A percentile compares a stretch with the other conserved stretches of the same genome.
phyloP scores from a whole-genome alignment of 2,113 vertebrate genomes.

The Clupea harengus region DNA sequence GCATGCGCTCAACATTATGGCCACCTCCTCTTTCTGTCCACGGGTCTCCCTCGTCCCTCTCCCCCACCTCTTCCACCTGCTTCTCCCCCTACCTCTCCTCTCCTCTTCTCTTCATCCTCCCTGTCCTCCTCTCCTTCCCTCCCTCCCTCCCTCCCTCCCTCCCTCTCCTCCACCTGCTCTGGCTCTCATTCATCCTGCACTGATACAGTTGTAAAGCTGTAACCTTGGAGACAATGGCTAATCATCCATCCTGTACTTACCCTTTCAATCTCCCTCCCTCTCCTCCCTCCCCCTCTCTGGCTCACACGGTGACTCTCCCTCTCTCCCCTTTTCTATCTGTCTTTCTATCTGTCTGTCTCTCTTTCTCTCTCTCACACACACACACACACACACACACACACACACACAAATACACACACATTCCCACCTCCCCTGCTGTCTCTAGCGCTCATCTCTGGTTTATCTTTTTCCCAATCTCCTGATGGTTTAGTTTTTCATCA shows the following conservation, averaged over 20 bases:
- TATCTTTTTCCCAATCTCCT: constrained; percentile 43
- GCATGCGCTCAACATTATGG: neutral
- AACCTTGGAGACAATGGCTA: constrained; percentile 69
- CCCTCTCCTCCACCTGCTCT: neutral
- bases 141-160: neutral
- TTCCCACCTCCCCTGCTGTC: constrained; percentile 10
- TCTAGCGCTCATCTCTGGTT: constrained; percentile 38
- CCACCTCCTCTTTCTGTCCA: neutral
- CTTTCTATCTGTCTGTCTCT: constrained; percentile 34
- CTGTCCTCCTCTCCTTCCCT: constrained; percentile 18
- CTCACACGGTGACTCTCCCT: neutral
- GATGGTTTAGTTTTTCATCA: constrained; percentile 5
- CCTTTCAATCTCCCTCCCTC: constrained; percentile 54
- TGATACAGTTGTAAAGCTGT: constrained; percentile 67
- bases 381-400: constrained; percentile 3
- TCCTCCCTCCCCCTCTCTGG: constrained; percentile 14
- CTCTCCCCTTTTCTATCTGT: constrained; percentile 38
- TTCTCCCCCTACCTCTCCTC: constrained; percentile 44
- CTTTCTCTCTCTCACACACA: constrained; percentile 20
- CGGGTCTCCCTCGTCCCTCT: neutral
- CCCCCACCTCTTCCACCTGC: neutral
- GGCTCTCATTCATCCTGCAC: constrained; percentile 41
- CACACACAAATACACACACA: constrained; percentile 4
- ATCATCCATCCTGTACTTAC: constrained; percentile 65
- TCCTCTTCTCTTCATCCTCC: constrained; percentile 32